Evolutionary conservation across 2,113 vertebrate species (phyloP), one percentile per base, ranked within the genome.

Genomic region (Serinus canaria): DNA sequence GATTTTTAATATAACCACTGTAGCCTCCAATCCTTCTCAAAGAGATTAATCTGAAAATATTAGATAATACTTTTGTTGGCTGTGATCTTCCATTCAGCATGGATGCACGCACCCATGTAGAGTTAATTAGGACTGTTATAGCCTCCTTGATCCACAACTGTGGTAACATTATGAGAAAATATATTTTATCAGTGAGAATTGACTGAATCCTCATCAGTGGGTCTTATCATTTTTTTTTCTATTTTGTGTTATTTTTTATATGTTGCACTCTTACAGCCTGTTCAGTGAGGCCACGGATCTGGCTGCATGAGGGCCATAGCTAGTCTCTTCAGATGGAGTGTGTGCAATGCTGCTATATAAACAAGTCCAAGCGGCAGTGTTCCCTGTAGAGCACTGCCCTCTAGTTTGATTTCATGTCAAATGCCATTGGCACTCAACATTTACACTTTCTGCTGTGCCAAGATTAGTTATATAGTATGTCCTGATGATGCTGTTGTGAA

Each of bases 81-180:
- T 1, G 0, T 76, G 27, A 27, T 55, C 23, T 63, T 56, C 37
- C 28, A 21, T 79, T 69, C 5, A 6, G 46, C 31, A 31, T 4
- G 5, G 24, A 44, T 0, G 0, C 23, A 41, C 46, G 5, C 18
- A 69, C 3, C 7, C 47, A 43, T 0, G 1, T 3, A 16, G 8
- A 17, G 10, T 55, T 46, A 53, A 22, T 52, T 37, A 24, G 11
- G 11, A 43, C 11, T 55, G 53, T 69, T 23, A 37, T 2, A 66
- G 28, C 6, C 23, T 74, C 39, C 10, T 10, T 50, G 9, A 55
- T 70, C 14, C 25, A 60, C 24, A 84, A 16, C 6, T 70, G 39
- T 4, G 17, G 11, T 27, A 11, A 20, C 4, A 0, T 43, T 74
- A 46, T 72, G 33, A 75, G 12, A 46, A 80, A 53, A 62, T 25